Evolutionary conservation across 2,113 vertebrate genomes (phyloP).

Genomic region (Podiceps cristatus): DNA sequence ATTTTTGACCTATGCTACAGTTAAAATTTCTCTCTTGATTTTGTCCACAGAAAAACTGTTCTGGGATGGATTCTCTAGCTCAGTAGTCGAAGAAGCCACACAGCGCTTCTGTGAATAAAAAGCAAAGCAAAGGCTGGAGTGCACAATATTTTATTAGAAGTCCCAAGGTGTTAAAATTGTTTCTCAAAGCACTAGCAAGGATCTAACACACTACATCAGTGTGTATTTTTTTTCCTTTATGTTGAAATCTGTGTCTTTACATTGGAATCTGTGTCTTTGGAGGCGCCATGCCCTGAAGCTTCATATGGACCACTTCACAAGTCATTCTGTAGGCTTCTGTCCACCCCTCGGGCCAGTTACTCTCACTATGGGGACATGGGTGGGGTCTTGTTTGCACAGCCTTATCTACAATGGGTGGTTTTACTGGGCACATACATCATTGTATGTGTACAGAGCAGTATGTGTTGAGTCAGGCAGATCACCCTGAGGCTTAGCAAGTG

Average conservation of each 20-base stretch:
- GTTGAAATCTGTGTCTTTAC: neutral
- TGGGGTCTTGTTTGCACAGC: neutral
- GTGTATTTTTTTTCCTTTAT: neutral
- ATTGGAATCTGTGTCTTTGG: neutral
- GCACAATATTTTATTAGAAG: neutral
- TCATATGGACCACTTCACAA: neutral
- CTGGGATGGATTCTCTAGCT: neutral
- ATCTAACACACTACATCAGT: neutral
- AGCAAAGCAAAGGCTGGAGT: neutral
- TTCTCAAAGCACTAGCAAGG: neutral
- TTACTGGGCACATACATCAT: neutral
- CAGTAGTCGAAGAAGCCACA: neutral
- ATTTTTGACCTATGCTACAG: neutral
- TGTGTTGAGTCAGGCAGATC: neutral
- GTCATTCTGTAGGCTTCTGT: slow-evolving; percentile 10
- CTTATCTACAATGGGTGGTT: neutral
- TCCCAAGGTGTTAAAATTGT: neutral
- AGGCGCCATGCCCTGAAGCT: neutral
- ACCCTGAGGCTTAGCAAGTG: neutral
- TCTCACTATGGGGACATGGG: neutral
- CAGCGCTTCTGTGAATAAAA: neutral
- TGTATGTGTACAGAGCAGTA: neutral
- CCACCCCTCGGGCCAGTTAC: neutral
- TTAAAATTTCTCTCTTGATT: neutral
- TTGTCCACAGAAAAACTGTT: neutral